These are phyloP conservation scores for Bursaphelenchus okinawaensis DNA, from an alignment of 2,888 invertebrate genomes.

Conservation along the genomic window DNA sequence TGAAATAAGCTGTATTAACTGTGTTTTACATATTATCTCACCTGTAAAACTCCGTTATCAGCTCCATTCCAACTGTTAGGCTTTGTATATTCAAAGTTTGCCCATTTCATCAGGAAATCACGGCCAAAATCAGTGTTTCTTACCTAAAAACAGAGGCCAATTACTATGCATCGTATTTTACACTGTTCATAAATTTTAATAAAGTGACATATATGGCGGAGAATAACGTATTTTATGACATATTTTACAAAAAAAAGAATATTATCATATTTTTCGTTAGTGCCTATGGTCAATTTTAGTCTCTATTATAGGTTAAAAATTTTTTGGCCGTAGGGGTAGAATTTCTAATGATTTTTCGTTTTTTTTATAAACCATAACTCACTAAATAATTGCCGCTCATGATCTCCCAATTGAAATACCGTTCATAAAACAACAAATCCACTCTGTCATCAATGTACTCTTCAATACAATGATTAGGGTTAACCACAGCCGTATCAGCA, in stretches of 20 bases:
- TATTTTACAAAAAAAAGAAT: too few species aligned
- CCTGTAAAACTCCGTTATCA: conserved; percentile 52
- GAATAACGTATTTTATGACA: too few species aligned
- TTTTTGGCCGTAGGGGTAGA: too few species aligned
- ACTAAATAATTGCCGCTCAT: conserved; percentile 47
- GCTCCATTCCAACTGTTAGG: conserved; percentile 48
- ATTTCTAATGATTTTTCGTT: too few species aligned
- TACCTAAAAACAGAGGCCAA: conserved; percentile 25
- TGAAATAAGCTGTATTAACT: too few species aligned
- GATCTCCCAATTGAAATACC: conserved; percentile 52
- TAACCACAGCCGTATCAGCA: conserved; percentile 49
- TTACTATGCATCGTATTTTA: too few species aligned
- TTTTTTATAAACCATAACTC: too few species aligned
- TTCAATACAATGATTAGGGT: conserved; percentile 53
- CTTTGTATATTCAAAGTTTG: conserved; percentile 37
- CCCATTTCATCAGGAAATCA: conserved; percentile 30
- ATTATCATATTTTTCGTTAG: too few species aligned
- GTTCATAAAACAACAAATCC: conserved; percentile 49
- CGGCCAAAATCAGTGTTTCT: conserved; percentile 24
- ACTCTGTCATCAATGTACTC: conserved; percentile 52
- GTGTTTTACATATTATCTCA: conserved; percentile 3
- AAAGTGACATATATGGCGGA: too few species aligned
- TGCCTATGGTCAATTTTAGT: too few species aligned
- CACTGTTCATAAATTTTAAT: too few species aligned
- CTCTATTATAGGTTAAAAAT: too few species aligned